Conservation (phyloP, 1,140 invertebrate species). For the Cyrtorhinus lividipennis region DNA sequence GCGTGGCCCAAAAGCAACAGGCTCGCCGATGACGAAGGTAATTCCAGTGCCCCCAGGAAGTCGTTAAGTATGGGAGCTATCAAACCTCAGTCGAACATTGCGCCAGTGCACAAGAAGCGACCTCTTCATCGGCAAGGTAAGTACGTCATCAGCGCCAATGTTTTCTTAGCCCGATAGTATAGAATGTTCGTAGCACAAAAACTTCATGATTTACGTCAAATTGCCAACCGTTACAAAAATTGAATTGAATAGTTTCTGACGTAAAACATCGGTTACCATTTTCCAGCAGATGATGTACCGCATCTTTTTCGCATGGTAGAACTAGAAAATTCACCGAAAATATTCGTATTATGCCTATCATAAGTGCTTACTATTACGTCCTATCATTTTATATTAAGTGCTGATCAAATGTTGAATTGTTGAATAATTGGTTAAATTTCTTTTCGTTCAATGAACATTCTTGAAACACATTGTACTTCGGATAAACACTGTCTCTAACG, state of each 20-base stretch:
- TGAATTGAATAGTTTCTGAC: neutral
- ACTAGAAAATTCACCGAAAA: neutral
- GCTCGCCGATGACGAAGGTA: conserved; percentile 22
- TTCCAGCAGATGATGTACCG: neutral
- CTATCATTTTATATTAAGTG: too few relatives aligned
- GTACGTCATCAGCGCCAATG: conserved; percentile 31
- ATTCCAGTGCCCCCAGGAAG: conserved; percentile 42
- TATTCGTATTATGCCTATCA: too few relatives aligned
- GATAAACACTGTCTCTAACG: too few relatives aligned
- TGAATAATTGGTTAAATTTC: too few relatives aligned
- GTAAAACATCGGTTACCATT: neutral
- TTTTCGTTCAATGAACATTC: too few relatives aligned
- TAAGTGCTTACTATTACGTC: too few relatives aligned
- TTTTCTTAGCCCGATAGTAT: too few relatives aligned
- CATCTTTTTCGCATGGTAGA: neutral
- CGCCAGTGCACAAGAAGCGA: conserved; percentile 48
- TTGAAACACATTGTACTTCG: too few relatives aligned
- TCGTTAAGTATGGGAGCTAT: conserved; percentile 74
- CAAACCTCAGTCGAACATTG: conserved; percentile 27
- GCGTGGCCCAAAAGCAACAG: conserved; percentile 52
- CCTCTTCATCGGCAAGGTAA: conserved; percentile 17
- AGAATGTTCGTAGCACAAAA: conserved; percentile 9
- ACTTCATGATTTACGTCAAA: neutral
- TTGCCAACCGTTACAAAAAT: conserved; percentile 1
- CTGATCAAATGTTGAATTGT: too few relatives aligned